Evolutionary conservation across 2,113 vertebrate species (phyloP).

Genomic region (Anas platyrhynchos): DNA sequence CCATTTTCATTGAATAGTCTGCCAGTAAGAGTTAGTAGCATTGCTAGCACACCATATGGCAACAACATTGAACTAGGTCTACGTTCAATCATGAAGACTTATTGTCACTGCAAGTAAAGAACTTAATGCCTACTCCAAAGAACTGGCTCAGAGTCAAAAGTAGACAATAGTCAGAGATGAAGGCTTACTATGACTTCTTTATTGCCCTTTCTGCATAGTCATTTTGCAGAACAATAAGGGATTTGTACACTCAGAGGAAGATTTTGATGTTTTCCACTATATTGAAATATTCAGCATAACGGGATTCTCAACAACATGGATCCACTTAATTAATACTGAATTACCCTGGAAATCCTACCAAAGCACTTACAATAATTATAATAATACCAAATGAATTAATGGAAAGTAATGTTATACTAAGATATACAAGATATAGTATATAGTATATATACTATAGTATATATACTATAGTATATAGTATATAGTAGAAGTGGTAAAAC

Average conservation of each 20-base stretch:
- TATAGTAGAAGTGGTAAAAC: background rate
- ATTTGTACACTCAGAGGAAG: background rate
- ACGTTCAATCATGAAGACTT: background rate
- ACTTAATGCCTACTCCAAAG: background rate
- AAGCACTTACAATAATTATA: background rate
- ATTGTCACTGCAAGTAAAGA: background rate
- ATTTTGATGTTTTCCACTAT: background rate
- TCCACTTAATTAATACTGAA: constrained; percentile 12
- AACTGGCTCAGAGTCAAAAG: background rate
- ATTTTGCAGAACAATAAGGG: background rate
- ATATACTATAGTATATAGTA: no score
- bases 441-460: no score
- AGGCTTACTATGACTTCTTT: background rate
- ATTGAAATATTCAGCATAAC: background rate
- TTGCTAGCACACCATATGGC: background rate
- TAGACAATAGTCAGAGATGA: background rate
- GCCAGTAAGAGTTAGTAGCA: background rate
- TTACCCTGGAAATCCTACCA: constrained; percentile 3
- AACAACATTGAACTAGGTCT: background rate
- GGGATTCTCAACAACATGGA: background rate
- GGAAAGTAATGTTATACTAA: background rate
- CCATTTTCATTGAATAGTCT: background rate
- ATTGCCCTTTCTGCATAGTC: background rate
- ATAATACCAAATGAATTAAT: background rate
- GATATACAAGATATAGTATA: no score